Evolutionary conservation across 37 sponge, comb jelly and placozoan genomes (phyloP).

Genomic region (Beroe ovata): DNA sequence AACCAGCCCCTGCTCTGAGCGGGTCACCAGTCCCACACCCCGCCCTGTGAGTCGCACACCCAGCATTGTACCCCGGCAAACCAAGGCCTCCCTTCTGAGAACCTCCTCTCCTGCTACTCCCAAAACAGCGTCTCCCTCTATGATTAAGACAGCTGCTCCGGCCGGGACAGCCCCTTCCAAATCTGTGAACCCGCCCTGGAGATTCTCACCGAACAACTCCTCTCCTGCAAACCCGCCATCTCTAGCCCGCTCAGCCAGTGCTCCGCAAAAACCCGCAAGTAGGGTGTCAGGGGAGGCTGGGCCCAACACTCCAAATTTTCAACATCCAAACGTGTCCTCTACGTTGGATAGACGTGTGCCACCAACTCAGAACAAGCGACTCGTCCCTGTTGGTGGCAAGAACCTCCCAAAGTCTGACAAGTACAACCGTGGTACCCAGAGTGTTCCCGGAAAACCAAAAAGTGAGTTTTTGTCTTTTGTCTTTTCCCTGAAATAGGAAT

Average conservation of each 20-base stretch:
- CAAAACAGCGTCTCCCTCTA: constrained; percentile 17
- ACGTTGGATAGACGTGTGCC: constrained; percentile 61
- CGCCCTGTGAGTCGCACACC: background rate
- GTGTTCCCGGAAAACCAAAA: constrained; percentile 60
- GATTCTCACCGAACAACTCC: background rate
- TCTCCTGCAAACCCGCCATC: background rate
- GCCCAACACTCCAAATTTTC: constrained; percentile 57
- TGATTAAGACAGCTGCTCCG: background rate
- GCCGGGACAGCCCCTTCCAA: background rate
- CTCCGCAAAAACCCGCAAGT: constrained; percentile 9
- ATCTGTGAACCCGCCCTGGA: constrained; percentile 1
- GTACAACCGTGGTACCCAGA: constrained; percentile 59
- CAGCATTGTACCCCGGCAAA: constrained; percentile 25
- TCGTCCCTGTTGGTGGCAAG: constrained; percentile 66
- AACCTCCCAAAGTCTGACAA: constrained; percentile 51
- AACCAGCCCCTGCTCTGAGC: background rate
- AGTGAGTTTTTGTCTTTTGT: too few relatives aligned
- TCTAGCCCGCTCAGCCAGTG: background rate
- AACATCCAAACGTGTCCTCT: constrained; percentile 28
- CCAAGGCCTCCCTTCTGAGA: constrained; percentile 37
- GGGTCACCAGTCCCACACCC: constrained; percentile 37
- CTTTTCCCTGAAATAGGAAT: too few relatives aligned
- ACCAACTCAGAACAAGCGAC: constrained; percentile 66
- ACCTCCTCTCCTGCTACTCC: background rate
- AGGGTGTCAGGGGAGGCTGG: constrained; percentile 39